Conservation (phyloP, 2,113 vertebrate genomes). For the Ifrita kowaldi region DNA sequence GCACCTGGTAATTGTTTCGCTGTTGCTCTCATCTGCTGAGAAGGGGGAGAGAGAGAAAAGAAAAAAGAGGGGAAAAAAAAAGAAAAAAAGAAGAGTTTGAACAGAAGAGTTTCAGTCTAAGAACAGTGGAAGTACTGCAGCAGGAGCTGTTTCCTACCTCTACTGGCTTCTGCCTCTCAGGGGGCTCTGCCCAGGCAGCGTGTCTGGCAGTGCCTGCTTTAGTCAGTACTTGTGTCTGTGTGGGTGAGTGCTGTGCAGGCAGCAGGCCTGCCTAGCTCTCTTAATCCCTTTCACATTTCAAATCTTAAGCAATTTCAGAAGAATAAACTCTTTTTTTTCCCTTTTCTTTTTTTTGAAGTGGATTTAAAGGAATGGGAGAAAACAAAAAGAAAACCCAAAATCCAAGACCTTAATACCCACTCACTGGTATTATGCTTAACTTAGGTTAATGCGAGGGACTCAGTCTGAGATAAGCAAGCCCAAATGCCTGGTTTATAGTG, state of each 20-base stretch:
- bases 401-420: neutral
- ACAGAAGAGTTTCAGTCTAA: neutral
- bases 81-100: neutral
- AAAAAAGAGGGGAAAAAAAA: neutral
- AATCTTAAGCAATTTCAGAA: neutral
- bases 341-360: neutral
- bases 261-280: neutral
- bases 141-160: neutral
- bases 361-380: neutral
- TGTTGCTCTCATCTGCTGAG: neutral
- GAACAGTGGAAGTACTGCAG: neutral
- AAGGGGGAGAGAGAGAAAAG: neutral
- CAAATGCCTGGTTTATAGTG: neutral
- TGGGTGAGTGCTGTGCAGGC: neutral
- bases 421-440: neutral
- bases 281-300: neutral
- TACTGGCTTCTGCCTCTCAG: neutral
- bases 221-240: neutral
- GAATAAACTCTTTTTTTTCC: neutral
- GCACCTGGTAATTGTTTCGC: neutral
- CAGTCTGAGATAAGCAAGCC: neutral
- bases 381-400: neutral
- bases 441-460: neutral
- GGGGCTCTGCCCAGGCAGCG: neutral
- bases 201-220: neutral